Conservation (phyloP, 2,113 vertebrate species). For the Nettapus auritus region DNA sequence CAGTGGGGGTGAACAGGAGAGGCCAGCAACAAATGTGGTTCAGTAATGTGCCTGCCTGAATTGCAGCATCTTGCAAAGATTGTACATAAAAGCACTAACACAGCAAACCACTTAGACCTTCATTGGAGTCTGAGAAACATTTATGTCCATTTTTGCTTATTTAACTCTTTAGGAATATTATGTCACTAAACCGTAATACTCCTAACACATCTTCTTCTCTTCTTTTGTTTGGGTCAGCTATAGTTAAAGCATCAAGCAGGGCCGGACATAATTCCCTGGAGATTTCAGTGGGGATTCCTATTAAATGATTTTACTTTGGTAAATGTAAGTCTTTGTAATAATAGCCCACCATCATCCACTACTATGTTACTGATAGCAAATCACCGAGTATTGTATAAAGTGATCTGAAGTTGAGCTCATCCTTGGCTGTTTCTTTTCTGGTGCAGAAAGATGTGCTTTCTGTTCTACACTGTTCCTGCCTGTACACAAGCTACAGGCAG, state of each 20-base stretch:
- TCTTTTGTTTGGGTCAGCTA: too few relatives aligned
- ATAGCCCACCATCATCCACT: not conserved
- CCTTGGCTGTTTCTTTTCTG: not conserved
- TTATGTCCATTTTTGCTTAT: not conserved
- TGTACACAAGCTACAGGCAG: accelerated
- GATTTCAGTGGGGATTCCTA: too few relatives aligned
- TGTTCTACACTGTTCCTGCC: accelerated
- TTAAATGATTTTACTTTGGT: not conserved
- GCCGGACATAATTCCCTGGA: not conserved
- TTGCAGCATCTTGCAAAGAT: not conserved
- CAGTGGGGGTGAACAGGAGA: accelerated
- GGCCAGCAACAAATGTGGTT: too few relatives aligned
- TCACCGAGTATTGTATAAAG: not conserved
- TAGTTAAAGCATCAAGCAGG: not conserved
- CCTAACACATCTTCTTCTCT: not conserved
- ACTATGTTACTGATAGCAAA: not conserved
- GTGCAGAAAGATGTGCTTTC: not conserved
- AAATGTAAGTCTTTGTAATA: not conserved
- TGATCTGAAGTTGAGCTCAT: not conserved
- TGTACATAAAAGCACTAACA: not conserved
- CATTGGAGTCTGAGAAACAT: not conserved
- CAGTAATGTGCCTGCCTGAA: accelerated
- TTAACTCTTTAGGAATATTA: not conserved
- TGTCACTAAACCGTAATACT: not conserved
- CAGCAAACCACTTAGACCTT: not conserved